Percentiles rank a stretch among this genome's conserved stretches.
Evolutionary conservation across 2,113 vertebrate species (phyloP).

Genomic region (Trichechus manatus): DNA sequence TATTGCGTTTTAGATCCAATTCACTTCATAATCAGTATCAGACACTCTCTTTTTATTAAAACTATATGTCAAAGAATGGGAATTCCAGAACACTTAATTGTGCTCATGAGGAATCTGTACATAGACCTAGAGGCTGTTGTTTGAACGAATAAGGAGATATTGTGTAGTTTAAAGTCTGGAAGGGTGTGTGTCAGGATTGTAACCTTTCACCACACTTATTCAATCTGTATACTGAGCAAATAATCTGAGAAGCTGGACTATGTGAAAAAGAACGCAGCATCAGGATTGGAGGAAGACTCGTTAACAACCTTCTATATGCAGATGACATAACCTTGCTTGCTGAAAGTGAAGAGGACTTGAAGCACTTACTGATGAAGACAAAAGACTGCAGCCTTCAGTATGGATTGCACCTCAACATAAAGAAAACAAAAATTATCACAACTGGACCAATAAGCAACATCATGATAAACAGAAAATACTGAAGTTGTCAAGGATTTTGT

Average conservation of each 20-base stretch:
- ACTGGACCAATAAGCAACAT: not conserved
- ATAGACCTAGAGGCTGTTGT: too few relatives aligned
- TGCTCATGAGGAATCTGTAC: too few relatives aligned
- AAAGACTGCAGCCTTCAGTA: not conserved
- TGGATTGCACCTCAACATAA: not conserved
- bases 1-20: not conserved
- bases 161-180: too few relatives aligned
- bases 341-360: not conserved
- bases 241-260: not conserved
- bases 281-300: not conserved
- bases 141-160: too few relatives aligned
- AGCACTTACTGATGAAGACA: not conserved
- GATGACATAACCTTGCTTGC: not conserved
- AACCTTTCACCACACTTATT: not conserved
- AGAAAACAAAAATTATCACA: not conserved
- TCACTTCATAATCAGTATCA: not conserved
- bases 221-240: not conserved
- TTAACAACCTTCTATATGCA: not conserved
- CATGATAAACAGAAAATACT: not conserved
- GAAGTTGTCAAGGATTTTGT: not conserved
- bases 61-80: too few relatives aligned
- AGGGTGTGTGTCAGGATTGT: not conserved
- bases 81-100: too few relatives aligned
- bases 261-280: not conserved
- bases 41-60: not conserved